Conservation (phyloP, 2,113 vertebrate genomes). For the Plectropomus leopardus region DNA sequence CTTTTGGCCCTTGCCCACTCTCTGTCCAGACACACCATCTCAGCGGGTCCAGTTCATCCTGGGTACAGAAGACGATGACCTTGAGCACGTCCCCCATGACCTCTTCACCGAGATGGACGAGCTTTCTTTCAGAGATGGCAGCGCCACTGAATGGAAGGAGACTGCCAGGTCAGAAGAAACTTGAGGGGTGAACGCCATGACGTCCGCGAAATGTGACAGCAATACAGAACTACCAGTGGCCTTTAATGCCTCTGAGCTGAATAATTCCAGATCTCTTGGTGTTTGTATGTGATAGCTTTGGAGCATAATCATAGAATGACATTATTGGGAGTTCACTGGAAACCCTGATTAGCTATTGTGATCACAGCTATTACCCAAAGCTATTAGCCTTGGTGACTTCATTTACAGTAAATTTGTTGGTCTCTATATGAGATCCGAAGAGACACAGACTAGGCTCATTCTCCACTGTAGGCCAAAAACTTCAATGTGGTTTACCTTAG, state of each 20-base stretch:
- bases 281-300: neutral
- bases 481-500: too few relatives aligned
- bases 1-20: neutral
- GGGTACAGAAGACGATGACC: slow-evolving; percentile 94
- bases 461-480: too few relatives aligned
- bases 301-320: neutral
- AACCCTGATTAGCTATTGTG: neutral
- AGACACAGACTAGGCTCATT: too few relatives aligned
- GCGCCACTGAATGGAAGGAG: slow-evolving; percentile 94
- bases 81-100: slow-evolving; percentile 94
- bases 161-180: slow-evolving; percentile 89
- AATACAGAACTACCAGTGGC: neutral
- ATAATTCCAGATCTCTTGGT: neutral
- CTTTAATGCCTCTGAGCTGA: too few relatives aligned
- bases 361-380: neutral
- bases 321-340: neutral
- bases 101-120: slow-evolving; percentile 98
- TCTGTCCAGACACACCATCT: slow-evolving; percentile 91
- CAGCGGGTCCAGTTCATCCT: slow-evolving; percentile 96
- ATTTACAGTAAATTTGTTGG: too few relatives aligned
- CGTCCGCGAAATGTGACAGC: neutral
- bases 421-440: too few relatives aligned
- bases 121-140: slow-evolving; percentile 92
- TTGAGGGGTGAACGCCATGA: neutral
- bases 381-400: neutral